phyloP scores from a whole-genome alignment of 1,140 invertebrate genomes.

The Anadara kagoshimensis region DNA sequence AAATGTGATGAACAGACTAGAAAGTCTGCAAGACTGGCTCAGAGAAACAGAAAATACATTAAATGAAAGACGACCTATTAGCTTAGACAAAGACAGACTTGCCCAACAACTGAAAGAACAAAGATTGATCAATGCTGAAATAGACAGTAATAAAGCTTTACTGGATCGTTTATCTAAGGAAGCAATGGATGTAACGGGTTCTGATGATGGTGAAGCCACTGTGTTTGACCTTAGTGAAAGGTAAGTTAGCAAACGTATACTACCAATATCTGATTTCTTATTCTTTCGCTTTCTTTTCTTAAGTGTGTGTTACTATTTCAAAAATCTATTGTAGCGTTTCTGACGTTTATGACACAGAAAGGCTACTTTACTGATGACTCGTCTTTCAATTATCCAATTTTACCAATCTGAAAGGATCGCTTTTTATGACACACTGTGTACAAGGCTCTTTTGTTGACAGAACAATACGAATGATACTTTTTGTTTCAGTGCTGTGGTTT shows the following conservation, averaged over 20 bases:
- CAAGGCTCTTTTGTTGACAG: no score
- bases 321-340: no score
- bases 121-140: slow-evolving; percentile 85
- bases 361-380: no score
- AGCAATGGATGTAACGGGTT: slow-evolving; percentile 78
- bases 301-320: no score
- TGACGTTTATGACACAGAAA: no score
- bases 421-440: no score
- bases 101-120: slow-evolving; percentile 92
- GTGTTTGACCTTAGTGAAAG: slow-evolving; percentile 86
- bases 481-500: no score
- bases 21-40: slow-evolving; percentile 88
- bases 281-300: no score
- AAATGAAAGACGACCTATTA: slow-evolving; percentile 84
- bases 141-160: slow-evolving; percentile 85
- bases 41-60: slow-evolving; percentile 86
- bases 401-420: no score
- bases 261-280: no score
- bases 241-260: slow-evolving; percentile 16
- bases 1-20: slow-evolving; percentile 92
- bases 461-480: no score
- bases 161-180: slow-evolving; percentile 57
- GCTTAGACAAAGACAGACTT: slow-evolving; percentile 90
- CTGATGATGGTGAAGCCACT: slow-evolving; percentile 85
- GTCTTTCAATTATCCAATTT: no score